phyloP scores from a whole-genome alignment of 2,797 vertebrate species.

The Cryptoblepharus egeriae region DNA sequence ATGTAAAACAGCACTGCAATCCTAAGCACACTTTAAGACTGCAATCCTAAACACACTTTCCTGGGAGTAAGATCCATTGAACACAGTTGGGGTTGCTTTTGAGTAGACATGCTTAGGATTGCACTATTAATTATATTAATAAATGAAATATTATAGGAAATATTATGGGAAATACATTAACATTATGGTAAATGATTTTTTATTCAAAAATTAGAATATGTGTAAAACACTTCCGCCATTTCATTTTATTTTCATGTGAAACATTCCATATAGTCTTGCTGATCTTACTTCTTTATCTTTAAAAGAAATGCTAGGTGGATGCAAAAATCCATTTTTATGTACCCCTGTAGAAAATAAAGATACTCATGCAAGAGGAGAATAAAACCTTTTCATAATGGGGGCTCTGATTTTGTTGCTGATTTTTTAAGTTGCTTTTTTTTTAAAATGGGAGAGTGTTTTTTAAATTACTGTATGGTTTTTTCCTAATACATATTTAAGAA shows the following conservation, averaged over 20 bases:
- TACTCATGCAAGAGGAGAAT: background rate
- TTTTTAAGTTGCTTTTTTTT: background rate
- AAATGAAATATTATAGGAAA: background rate
- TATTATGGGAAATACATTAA: too few species aligned
- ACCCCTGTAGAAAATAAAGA: background rate
- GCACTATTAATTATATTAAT: background rate
- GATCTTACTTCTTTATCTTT: background rate
- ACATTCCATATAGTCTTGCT: background rate
- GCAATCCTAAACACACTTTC: too few species aligned
- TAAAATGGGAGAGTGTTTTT: background rate
- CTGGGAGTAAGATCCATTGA: too few species aligned
- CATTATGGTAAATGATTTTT: background rate
- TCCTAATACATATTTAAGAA: background rate
- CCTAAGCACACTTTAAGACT: too few species aligned
- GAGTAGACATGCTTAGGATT: too few species aligned
- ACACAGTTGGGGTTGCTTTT: too few species aligned
- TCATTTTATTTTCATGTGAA: background rate
- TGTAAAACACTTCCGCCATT: background rate
- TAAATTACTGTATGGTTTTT: background rate
- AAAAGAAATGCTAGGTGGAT: background rate
- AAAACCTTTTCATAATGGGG: constrained; percentile 33
- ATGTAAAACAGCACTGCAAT: rapidly evolving
- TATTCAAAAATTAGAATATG: background rate
- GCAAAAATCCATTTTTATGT: background rate
- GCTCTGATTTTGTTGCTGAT: background rate